Percentiles rank a stretch among this genome's conserved stretches.
Conservation (phyloP, 2,888 invertebrate genomes). For the Tubulanus polymorphus region DNA sequence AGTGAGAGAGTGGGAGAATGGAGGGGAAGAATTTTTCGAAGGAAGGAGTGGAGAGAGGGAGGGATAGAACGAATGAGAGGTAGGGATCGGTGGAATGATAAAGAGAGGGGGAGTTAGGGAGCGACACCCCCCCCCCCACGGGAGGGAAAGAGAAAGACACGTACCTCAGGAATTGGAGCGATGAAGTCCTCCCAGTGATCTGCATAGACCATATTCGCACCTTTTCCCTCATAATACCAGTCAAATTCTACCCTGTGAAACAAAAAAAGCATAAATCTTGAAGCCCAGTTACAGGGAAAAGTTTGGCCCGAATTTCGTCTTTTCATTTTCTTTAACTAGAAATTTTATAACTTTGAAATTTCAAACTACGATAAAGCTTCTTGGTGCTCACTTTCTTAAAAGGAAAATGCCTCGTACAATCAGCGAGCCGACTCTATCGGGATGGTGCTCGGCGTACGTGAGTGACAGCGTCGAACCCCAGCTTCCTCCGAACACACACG, state of each 20-base stretch:
- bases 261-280: background rate
- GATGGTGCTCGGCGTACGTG: conserved; percentile 40
- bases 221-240: conserved; percentile 47
- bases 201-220: conserved; percentile 38
- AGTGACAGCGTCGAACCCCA: conserved; percentile 47
- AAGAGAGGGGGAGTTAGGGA: too few species aligned
- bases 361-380: too few species aligned
- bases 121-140: too few species aligned
- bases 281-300: background rate
- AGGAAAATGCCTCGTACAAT: conserved; percentile 43
- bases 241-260: conserved; percentile 34
- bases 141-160: too few species aligned
- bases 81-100: too few species aligned
- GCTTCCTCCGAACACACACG: conserved; percentile 46
- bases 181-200: conserved; percentile 41
- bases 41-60: too few species aligned
- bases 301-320: background rate
- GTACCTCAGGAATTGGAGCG: conserved; percentile 42
- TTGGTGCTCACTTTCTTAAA: conserved; percentile 34
- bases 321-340: background rate
- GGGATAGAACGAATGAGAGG: too few species aligned
- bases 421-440: conserved; percentile 40
- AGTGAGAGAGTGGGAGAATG: too few species aligned
- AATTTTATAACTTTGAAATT: too few species aligned
- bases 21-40: too few species aligned